Evolutionary conservation across 2,888 invertebrate species (phyloP).

Genomic region (Agonopterix arenella): DNA sequence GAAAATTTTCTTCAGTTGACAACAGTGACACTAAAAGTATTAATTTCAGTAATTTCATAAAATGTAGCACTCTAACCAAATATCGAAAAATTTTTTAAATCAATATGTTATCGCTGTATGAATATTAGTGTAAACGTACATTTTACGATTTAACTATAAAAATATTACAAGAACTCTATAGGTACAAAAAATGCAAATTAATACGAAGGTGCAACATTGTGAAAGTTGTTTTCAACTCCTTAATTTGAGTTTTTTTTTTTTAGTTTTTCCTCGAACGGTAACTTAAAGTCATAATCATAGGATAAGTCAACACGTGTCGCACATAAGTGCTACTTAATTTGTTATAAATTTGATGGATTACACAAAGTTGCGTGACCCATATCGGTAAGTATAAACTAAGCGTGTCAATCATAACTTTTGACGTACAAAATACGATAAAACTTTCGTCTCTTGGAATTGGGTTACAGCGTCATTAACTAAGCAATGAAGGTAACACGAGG

Average conservation of each 20-base stretch:
- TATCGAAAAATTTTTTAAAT: too few species aligned
- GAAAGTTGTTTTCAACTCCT: neutral
- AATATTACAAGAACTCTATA: too few species aligned
- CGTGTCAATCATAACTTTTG: conserved; percentile 34
- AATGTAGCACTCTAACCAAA: too few species aligned
- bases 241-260: neutral
- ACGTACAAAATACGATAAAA: conserved; percentile 17
- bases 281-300: neutral
- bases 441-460: conserved; percentile 15
- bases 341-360: conserved; percentile 7
- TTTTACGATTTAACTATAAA: too few species aligned
- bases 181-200: too few species aligned
- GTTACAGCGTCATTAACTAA: conserved; percentile 18
- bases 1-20: too few species aligned
- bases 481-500: conserved; percentile 3
- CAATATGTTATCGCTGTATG: too few species aligned
- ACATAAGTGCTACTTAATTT: conserved; percentile 2
- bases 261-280: neutral
- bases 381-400: conserved; percentile 9
- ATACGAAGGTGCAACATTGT: too few species aligned
- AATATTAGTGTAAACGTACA: too few species aligned
- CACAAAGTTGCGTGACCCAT: conserved; percentile 22
- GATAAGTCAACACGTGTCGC: conserved; percentile 4
- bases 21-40: too few species aligned
- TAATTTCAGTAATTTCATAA: too few species aligned